Conservation (phyloP, 2,888 invertebrate species). For the Pachycephus smyrnensis region DNA sequence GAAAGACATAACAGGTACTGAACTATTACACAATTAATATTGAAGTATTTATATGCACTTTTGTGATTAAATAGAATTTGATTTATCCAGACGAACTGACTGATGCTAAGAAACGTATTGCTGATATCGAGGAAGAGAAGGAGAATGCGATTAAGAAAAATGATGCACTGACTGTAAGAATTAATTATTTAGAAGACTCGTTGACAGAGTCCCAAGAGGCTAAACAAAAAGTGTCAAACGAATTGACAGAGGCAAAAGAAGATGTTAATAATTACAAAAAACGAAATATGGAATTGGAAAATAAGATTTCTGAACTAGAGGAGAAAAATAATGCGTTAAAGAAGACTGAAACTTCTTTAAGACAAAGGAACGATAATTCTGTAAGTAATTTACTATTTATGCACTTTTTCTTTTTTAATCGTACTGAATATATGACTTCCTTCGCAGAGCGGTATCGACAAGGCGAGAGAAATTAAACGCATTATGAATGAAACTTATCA, state of each 20-base stretch:
- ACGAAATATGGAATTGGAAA: conserved; percentile 36
- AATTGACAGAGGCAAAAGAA: conserved; percentile 13
- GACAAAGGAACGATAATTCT: not conserved
- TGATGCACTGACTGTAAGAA: conserved; percentile 1
- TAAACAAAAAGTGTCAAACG: not conserved
- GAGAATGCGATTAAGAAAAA: conserved; percentile 2
- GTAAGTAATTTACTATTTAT: conserved; percentile 7
- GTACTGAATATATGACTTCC: conserved; percentile 23
- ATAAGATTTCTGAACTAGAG: conserved; percentile 30
- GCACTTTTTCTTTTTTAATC: conserved; percentile 27
- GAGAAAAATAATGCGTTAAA: conserved; percentile 25
- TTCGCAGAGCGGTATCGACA: conserved; percentile 13
- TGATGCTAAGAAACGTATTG: not conserved
- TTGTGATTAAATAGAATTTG: conserved; percentile 1
- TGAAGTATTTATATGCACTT: not conserved
- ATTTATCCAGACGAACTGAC: conserved; percentile 2
- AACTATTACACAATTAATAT: conserved; percentile 3
- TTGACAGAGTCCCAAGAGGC: conserved; percentile 8
- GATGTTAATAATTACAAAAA: conserved; percentile 31
- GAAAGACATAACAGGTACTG: conserved; percentile 33
- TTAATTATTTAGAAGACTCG: conserved; percentile 5
- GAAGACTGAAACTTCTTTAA: not conserved
- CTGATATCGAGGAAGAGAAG: not conserved
- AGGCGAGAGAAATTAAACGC: conserved; percentile 50
- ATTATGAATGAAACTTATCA: conserved; percentile 56